A percentile compares a stretch with the other conserved stretches of the same genome.
These are phyloP conservation scores for Acanthaster planci DNA, from an alignment of 35 echinoderm and acorn worm species.

Conservation along the genomic window DNA sequence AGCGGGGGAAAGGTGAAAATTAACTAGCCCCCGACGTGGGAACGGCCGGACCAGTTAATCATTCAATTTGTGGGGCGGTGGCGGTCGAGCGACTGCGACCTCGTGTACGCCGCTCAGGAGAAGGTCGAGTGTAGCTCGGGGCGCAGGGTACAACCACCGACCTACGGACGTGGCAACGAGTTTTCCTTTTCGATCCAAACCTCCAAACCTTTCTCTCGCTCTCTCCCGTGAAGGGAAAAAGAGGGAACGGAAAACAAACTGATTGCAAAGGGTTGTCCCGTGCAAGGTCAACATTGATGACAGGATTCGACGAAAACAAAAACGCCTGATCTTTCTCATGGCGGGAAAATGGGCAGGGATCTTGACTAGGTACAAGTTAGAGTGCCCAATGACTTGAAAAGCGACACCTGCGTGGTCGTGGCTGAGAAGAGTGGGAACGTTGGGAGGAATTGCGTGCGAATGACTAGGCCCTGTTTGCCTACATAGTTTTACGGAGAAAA, in stretches of 20 bases:
- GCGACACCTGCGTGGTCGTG: too few species aligned
- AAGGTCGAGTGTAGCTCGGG: neutral
- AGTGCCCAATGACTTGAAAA: too few species aligned
- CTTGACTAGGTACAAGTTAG: too few species aligned
- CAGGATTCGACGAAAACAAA: too few species aligned
- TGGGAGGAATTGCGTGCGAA: too few species aligned
- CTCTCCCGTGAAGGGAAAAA: neutral
- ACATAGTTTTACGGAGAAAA: too few species aligned
- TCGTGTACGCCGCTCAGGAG: neutral
- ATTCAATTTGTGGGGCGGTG: constrained; percentile 11
- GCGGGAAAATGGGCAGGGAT: too few species aligned
- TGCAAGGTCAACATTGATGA: constrained; percentile 10
- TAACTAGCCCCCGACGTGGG: constrained; percentile 5
- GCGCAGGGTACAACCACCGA: neutral
- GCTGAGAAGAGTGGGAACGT: too few species aligned
- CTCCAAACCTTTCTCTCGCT: neutral
- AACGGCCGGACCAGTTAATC: neutral
- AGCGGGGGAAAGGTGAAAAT: neutral
- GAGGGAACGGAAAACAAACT: neutral
- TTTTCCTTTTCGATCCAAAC: neutral
- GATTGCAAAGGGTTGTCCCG: neutral
- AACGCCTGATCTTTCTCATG: too few species aligned
- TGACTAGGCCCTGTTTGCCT: too few species aligned
- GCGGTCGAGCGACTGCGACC: neutral
- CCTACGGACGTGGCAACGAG: neutral